Conservation (phyloP, 2,888 invertebrate genomes). For the Catocala fraxini region DNA sequence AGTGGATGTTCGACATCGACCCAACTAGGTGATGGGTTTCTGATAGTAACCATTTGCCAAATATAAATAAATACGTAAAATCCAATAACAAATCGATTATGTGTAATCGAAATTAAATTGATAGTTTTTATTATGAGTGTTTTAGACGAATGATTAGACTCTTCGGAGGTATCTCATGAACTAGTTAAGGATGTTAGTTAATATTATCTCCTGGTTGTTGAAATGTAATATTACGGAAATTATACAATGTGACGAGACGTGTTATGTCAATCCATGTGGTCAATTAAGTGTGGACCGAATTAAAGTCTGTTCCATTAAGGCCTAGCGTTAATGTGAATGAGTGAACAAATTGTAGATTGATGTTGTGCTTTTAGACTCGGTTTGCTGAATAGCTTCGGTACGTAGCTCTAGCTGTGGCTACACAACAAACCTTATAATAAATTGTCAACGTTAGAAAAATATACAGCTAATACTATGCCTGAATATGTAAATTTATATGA, state of each 20-base stretch:
- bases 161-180: conserved; percentile 77
- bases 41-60: conserved; percentile 80
- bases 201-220: conserved; percentile 83
- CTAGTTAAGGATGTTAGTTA: conserved; percentile 76
- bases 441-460: background rate
- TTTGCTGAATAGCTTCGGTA: conserved; percentile 41
- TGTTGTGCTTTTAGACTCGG: conserved; percentile 65
- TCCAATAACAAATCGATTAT: conserved; percentile 63
- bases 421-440: conserved; percentile 4
- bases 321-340: conserved; percentile 67
- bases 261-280: conserved; percentile 80
- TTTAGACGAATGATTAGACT: conserved; percentile 72
- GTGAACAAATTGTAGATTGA: conserved; percentile 57
- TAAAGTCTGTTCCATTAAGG: conserved; percentile 71
- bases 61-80: conserved; percentile 81
- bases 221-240: conserved; percentile 68
- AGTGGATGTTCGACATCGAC: conserved; percentile 71
- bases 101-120: conserved; percentile 54
- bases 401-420: conserved; percentile 28
- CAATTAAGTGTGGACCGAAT: conserved; percentile 82
- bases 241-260: conserved; percentile 65
- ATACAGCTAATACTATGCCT: background rate
- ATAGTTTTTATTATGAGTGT: conserved; percentile 64
- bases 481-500: background rate
- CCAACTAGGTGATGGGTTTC: conserved; percentile 66